Conservation (phyloP, 2,113 vertebrate genomes). For the Rhinogobius similis region DNA sequence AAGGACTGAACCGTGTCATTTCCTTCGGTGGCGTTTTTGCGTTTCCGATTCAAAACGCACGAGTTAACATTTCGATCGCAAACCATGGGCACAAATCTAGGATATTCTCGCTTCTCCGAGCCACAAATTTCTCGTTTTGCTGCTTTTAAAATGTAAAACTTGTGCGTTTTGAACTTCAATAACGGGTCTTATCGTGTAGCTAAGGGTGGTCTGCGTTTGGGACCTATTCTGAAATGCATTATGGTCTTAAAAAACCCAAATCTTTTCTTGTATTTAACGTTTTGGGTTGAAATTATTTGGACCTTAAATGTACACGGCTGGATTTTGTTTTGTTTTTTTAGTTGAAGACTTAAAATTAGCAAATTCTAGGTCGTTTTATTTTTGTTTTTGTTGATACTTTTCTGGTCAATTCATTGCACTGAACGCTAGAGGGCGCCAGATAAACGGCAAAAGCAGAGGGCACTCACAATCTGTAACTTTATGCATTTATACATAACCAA, state of each 20-base stretch:
- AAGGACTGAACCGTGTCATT: not conserved
- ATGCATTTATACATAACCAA: conserved; percentile 83
- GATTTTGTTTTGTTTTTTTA: conserved; percentile 19
- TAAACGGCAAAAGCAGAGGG: conserved; percentile 65
- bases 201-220: conserved; percentile 48
- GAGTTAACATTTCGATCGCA: conserved; percentile 30
- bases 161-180: not conserved
- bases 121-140: not conserved
- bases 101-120: conserved; percentile 1
- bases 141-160: not conserved
- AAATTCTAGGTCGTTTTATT: conserved; percentile 18
- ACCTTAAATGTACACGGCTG: conserved; percentile 58
- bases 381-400: conserved; percentile 34
- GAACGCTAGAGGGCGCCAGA: conserved; percentile 66
- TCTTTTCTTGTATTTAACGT: conserved; percentile 15
- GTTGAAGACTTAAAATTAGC: conserved; percentile 25
- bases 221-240: conserved; percentile 52
- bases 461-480: conserved; percentile 77
- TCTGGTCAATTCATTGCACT: conserved; percentile 72
- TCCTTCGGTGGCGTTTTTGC: not conserved
- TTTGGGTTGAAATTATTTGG: conserved; percentile 46
- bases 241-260: conserved; percentile 30
- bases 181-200: not conserved
- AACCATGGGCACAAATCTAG: not conserved
- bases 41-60: conserved; percentile 35